Percentiles rank a stretch among this genome's conserved stretches.
Evolutionary conservation across 1,140 invertebrate genomes (phyloP).

Genomic region (Drosophila albomicans): DNA sequence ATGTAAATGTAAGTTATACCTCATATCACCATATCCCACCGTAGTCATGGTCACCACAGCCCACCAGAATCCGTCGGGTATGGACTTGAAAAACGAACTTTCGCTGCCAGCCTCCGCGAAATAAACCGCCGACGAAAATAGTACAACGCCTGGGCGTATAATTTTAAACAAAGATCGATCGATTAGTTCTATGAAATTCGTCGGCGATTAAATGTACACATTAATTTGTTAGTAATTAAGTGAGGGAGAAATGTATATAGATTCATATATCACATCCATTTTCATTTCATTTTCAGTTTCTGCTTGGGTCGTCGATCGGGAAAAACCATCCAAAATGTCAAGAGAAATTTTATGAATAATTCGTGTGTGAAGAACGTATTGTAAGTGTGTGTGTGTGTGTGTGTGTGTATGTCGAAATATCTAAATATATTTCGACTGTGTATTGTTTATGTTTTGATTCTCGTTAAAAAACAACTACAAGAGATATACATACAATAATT

Average conservation of each 20-base stretch:
- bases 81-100: constrained; percentile 99
- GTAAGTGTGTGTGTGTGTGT: constrained; percentile 24
- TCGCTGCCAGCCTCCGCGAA: constrained; percentile 98
- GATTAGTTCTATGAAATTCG: constrained; percentile 84
- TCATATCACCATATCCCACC: constrained; percentile 99
- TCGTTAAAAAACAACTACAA: constrained; percentile 73
- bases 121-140: constrained; percentile 99
- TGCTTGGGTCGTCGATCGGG: constrained; percentile 36
- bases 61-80: constrained; percentile 99
- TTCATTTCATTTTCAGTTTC: constrained; percentile 21
- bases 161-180: constrained; percentile 77
- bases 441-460: constrained; percentile 13
- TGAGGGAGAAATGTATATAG: constrained; percentile 3
- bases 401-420: constrained; percentile 12
- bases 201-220: background rate
- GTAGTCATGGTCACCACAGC: constrained; percentile 99
- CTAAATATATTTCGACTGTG: constrained; percentile 10
- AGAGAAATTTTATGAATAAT: background rate
- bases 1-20: constrained; percentile 87
- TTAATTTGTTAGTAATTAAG: constrained; percentile 2
- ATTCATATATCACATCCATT: background rate
- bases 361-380: background rate
- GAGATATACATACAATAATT: constrained; percentile 70
- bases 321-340: background rate
- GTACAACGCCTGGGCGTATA: constrained; percentile 94